Evolutionary conservation across 2,888 invertebrate genomes (phyloP).

Genomic region (Noctua janthe): DNA sequence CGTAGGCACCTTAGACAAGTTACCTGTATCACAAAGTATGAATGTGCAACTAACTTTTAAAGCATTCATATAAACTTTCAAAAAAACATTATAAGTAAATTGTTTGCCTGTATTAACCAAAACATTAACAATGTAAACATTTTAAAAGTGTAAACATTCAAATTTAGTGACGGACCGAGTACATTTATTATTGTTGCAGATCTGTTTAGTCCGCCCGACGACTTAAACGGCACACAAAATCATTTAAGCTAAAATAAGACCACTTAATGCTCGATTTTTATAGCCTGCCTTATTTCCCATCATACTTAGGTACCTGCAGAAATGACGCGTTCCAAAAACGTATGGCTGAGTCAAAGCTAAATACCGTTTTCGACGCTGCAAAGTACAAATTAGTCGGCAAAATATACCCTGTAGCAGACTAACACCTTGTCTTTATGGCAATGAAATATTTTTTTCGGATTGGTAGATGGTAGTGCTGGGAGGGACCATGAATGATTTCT

Average conservation of each 20-base stretch:
- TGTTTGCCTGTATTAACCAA: slow-evolving; percentile 69
- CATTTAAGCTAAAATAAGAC: slow-evolving; percentile 75
- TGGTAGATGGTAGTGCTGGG: slow-evolving; percentile 76
- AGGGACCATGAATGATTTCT: slow-evolving; percentile 72
- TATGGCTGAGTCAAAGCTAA: slow-evolving; percentile 77
- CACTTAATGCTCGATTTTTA: slow-evolving; percentile 76
- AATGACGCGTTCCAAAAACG: slow-evolving; percentile 77
- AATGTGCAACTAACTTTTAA: slow-evolving; percentile 16
- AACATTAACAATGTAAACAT: slow-evolving; percentile 70
- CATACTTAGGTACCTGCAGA: slow-evolving; percentile 78
- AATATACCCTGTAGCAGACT: slow-evolving; percentile 73
- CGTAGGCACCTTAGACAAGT: slow-evolving; percentile 42
- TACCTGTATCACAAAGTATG: slow-evolving; percentile 54
- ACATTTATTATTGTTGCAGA: slow-evolving; percentile 71
- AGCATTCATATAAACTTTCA: slow-evolving; percentile 28
- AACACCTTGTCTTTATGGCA: slow-evolving; percentile 76
- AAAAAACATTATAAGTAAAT: slow-evolving; percentile 62
- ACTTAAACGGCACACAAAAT: slow-evolving; percentile 72
- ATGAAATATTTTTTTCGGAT: slow-evolving; percentile 77
- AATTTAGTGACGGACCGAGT: slow-evolving; percentile 67
- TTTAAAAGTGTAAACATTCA: slow-evolving; percentile 71
- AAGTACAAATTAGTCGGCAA: slow-evolving; percentile 80
- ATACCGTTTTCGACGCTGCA: slow-evolving; percentile 72
- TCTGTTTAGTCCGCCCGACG: slow-evolving; percentile 72
- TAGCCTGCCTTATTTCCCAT: slow-evolving; percentile 74